A percentile compares a stretch with the other conserved stretches of the same genome.
phyloP scores from a whole-genome alignment of 2,888 invertebrate species.

The Scotopteryx bipunctaria region DNA sequence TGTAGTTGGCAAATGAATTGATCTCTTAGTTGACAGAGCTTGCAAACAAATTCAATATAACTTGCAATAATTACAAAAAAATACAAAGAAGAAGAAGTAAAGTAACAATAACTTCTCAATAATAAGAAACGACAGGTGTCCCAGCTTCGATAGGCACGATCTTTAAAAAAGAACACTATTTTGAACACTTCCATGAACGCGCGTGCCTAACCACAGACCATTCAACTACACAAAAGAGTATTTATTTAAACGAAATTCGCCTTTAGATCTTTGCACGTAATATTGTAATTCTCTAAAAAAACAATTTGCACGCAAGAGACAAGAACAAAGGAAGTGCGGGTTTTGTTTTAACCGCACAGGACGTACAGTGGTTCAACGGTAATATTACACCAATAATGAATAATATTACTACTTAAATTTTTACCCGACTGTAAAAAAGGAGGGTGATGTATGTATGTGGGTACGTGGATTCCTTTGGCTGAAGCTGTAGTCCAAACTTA shows the following conservation, averaged over 20 bases:
- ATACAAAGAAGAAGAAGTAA: too few species aligned
- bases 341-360: slow-evolving; percentile 65
- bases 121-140: slow-evolving; percentile 53
- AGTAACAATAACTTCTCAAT: slow-evolving; percentile 8
- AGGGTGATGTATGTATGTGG: too few species aligned
- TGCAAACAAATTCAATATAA: too few species aligned
- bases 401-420: slow-evolving; percentile 1
- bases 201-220: slow-evolving; percentile 67
- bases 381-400: slow-evolving; percentile 45
- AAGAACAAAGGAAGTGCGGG: slow-evolving; percentile 58
- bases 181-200: slow-evolving; percentile 50
- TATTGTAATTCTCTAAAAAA: slow-evolving; percentile 20
- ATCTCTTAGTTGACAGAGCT: too few species aligned
- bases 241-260: slow-evolving; percentile 28
- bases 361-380: slow-evolving; percentile 62
- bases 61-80: too few species aligned
- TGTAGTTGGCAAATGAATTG: too few species aligned
- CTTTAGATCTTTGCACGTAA: slow-evolving; percentile 10
- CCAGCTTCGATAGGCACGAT: slow-evolving; percentile 30
- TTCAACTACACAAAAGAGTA: slow-evolving; percentile 20
- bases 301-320: slow-evolving; percentile 45
- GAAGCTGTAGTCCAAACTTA: too few species aligned
- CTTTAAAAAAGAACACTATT: slow-evolving; percentile 50
- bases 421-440: too few species aligned
- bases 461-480: too few species aligned